Base-by-base conservation (phyloP, 2,113 vertebrate species). In the Oxygymnocypris stewartii region DNA sequence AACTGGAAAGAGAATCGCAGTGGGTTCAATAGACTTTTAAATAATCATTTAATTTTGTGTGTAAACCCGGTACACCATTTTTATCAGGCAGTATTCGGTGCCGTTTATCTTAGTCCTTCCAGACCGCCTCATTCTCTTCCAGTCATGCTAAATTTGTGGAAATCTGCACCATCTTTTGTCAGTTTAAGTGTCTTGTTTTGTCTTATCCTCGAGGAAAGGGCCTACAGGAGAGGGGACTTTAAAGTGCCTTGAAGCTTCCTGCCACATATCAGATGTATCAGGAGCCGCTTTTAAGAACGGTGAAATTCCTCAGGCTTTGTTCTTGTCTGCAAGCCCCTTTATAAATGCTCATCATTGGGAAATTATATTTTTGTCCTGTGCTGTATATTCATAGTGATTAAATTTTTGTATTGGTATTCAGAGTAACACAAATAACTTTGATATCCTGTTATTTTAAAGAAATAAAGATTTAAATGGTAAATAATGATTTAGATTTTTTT, bases 401-500 rank as follows among this genome's bases (percentile, higher is more conserved):
- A 6, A 92, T 93, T 96, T 95, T 98, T 98, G 95, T 98, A 95
- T 91, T 93, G 92, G 90, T 93, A 94, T 94, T 96, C 95, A 96
- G 95, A 91, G 94, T 95, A 93, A 93, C 90, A 93, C 92, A 92
- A 83, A 91, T 91, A 87, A 92, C 93, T 96, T 97, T 97, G 95
- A 95, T 96, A 96, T 93, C 91, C 79, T 95, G 95, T 96, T 94
- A 97, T 98, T 98, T 98, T 96, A 96, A 97, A 90, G 89, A 97
- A 99, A 98, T 98, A 99, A 98, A 97, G 85, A 80, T 74, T 84
- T 74, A 74, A 84, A 73, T 87, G 40, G 1, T 79, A 83, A 82
- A 85, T 54, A 6, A 31, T 54, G 20, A 20, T 65, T 85, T 69
- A 57, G 74, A 18, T 7, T 76, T 12, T 23, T n/a, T 8, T 42